Evolutionary conservation across 2,888 invertebrate genomes (phyloP), one percentile per base, ranked within the genome.

Genomic region (Cetonia aurata): DNA sequence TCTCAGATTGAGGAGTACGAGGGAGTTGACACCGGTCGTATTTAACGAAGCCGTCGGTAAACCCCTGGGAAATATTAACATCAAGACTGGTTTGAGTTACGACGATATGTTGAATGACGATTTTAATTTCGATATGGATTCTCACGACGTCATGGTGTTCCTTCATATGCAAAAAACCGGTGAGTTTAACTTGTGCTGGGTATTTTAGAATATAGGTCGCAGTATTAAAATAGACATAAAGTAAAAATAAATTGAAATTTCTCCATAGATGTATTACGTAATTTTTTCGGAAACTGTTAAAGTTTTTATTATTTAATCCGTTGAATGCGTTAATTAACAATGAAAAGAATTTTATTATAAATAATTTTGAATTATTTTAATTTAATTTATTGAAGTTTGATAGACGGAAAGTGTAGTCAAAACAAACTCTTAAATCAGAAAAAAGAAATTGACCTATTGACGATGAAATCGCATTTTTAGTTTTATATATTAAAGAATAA

Each of bases 131-230:
- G 94, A 96, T 85, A 93, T 96, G 86, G 93, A 94, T 83, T 94
- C 94, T 10, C 94, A 95, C 81, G 99, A 99, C 87, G 99, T 99
- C 69, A 94, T 99, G 89, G 98, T 99, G 67, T 91, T 99, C 89
- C 87, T 99, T 77, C 99, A 99, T 85, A 98, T 99, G 84, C 99
- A 99, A 86, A 99, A 99, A 87, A 99, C 99, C 66, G 99, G 88
- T 87, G 75, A 79, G 80, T 77, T 55, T 25, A 41, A 37, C 17
- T 15, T 52, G 10, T 3, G 52, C 6, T 4, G 15, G 6, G 13
- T 52, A 17, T 17, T 17, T 52, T 52, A 52, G 19, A 4, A 52
- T 19, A 25, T 25, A 25, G 25, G 25, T 25, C 25, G 4, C 25
- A 4, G 25, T 52, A 15, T 25, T 52, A 4, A n/a, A n/a, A n/a